Conservation (phyloP, 2,113 vertebrate genomes). For the Haplochromis burtoni region DNA sequence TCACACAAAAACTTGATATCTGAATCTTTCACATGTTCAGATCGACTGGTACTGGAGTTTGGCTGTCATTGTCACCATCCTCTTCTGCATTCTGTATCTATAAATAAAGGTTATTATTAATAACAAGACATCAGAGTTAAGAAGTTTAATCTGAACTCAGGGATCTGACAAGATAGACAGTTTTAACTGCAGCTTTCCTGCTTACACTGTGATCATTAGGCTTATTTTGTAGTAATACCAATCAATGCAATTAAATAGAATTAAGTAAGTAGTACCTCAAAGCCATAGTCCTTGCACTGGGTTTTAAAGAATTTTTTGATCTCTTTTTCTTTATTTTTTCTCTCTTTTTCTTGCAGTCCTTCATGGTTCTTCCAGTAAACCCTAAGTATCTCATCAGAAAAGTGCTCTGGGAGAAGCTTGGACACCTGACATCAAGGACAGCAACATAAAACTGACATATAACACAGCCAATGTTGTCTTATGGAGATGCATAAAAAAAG, state of each 20-base stretch:
- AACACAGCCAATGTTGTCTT: background rate
- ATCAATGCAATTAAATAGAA: background rate
- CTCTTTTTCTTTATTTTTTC: background rate
- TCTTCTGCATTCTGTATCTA: background rate
- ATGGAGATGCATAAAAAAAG: background rate
- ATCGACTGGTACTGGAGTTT: too few relatives aligned
- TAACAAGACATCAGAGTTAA: background rate
- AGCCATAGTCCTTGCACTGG: conserved; percentile 69
- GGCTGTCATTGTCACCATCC: rapidly evolving
- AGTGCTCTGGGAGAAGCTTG: conserved; percentile 67
- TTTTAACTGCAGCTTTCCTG: too few relatives aligned
- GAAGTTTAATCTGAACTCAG: background rate
- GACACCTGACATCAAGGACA: conserved; percentile 71
- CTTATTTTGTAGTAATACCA: background rate
- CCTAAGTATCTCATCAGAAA: conserved; percentile 77
- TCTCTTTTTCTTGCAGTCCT: background rate
- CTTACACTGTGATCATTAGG: background rate
- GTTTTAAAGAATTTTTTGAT: conserved; percentile 56
- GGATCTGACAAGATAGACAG: too few relatives aligned
- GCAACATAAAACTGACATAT: background rate
- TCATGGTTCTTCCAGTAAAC: conserved; percentile 74
- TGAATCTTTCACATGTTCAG: too few relatives aligned
- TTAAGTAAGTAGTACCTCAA: conserved; percentile 60
- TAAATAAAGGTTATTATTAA: background rate
- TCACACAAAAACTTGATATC: too few relatives aligned